phyloP scores from a whole-genome alignment of 2,888 invertebrate genomes.

The Panorpa germanica region DNA sequence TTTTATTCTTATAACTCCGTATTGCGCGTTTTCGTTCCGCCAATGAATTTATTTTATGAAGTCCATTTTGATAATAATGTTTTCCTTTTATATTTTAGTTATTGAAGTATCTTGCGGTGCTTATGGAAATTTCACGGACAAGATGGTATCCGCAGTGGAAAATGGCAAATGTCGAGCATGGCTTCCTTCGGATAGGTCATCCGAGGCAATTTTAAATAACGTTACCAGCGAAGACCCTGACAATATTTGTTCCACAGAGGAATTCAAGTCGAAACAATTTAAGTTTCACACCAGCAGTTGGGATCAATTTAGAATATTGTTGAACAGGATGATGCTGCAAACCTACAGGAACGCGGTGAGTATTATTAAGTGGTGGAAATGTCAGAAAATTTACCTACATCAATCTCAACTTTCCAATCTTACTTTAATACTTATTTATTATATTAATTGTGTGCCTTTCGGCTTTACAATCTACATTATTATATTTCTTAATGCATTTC shows the following conservation, averaged over 20 bases:
- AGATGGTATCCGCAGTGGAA: conserved; percentile 46
- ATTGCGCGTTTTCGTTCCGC: no score
- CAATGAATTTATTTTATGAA: conserved; percentile 3
- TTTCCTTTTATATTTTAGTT: conserved; percentile 28
- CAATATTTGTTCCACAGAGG: conserved; percentile 18
- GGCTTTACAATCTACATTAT: no score
- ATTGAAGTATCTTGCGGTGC: conserved; percentile 68
- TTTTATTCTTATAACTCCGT: background rate
- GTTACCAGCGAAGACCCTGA: background rate
- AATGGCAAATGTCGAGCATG: conserved; percentile 40
- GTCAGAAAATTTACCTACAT: conserved; percentile 1
- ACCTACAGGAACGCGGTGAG: conserved; percentile 53
- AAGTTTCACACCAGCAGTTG: conserved; percentile 36
- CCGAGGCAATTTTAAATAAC: conserved; percentile 1
- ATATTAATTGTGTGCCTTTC: no score
- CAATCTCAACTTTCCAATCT: background rate
- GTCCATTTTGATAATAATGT: background rate
- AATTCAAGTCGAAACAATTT: conserved; percentile 28
- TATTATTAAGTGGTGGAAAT: conserved; percentile 6
- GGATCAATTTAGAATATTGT: conserved; percentile 46
- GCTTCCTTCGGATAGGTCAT: conserved; percentile 17
- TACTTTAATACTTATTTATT: background rate
- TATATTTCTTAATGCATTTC: no score
- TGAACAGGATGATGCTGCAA: conserved; percentile 53
- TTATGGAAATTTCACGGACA: conserved; percentile 51